Conservation (phyloP, 2,797 vertebrate genomes). For the Helicolenus hilgendorfi region DNA sequence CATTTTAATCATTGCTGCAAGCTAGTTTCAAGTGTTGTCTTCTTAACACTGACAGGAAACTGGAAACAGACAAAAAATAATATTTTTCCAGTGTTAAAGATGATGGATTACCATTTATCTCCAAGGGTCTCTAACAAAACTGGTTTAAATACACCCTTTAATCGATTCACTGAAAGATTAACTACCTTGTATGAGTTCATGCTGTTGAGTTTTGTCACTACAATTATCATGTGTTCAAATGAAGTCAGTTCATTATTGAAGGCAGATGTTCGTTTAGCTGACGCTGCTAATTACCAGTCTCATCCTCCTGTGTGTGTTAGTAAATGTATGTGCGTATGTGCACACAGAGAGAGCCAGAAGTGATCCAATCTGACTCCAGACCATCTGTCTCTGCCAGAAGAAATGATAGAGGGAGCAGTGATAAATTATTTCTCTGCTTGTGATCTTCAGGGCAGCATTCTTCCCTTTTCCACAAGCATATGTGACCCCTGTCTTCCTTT, state of each 20-base stretch:
- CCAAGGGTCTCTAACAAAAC: conserved; percentile 50
- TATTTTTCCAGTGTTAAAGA: conserved; percentile 36
- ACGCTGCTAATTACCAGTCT: conserved; percentile 66
- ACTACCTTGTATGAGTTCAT: conserved; percentile 56
- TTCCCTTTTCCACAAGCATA: conserved; percentile 81
- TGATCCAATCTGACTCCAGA: conserved; percentile 77
- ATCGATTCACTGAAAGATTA: conserved; percentile 66
- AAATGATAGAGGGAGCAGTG: conserved; percentile 78
- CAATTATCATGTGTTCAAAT: conserved; percentile 69
- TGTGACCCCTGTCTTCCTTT: conserved; percentile 82
- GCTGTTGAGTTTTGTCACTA: conserved; percentile 47
- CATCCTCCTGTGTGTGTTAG: conserved; percentile 14
- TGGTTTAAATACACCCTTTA: conserved; percentile 44
- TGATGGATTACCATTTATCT: conserved; percentile 58
- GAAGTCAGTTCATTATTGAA: conserved; percentile 66
- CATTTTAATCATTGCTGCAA: conserved; percentile 13
- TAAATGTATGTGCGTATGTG: conserved; percentile 41
- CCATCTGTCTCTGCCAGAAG: conserved; percentile 83
- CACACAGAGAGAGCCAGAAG: conserved; percentile 67
- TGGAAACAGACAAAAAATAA: conserved; percentile 51
- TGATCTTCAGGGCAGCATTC: conserved; percentile 82
- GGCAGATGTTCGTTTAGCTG: conserved; percentile 78
- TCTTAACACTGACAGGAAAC: conserved; percentile 49
- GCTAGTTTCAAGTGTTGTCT: conserved; percentile 26
- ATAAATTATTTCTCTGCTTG: conserved; percentile 86